Evolutionary conservation across 1,140 invertebrate genomes (phyloP), one percentile per base, ranked within the genome.

Genomic region (Drosophila funebris): DNA sequence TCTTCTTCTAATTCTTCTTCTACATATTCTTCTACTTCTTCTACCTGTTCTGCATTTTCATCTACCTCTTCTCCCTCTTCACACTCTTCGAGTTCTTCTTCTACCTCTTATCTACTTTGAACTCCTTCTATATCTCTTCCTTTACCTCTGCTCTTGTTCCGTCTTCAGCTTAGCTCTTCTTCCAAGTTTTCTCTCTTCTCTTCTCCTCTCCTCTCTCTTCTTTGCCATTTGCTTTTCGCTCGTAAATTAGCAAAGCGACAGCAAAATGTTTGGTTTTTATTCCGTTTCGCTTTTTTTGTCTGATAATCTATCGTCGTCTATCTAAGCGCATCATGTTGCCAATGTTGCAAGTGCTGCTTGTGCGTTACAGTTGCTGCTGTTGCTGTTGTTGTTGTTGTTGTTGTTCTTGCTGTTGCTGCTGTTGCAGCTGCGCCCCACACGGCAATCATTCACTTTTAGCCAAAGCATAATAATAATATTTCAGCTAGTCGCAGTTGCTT

Each of bases 371-470:
- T 82, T 85, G 77, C 43, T 37, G 60, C 31, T 58, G 58, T 9
- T 64, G 58, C 41, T 27, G 50, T 31, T 68, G 27, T 14, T 13
- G 13, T n/a, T 29, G 29, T 36, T 43, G 61, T 14, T 33, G 48
- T 37, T 73, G 27, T n/a, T 14, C 11, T 29, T 11, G 54, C 27
- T 78, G 81, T 46, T 53, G 36, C 14, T 39, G 37, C 48, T 54
- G 60, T 57, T 79, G 81, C 66, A 82, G 74, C 77, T 77, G 82
- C 77, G 29, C 68, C 52, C 60, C 68, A 71, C 73, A 72, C 56
- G 81, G 82, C 82, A 82, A 87, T 85, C 82, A 88, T 87, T 87
- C 82, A 87, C 82, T 87, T 87, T 87, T 88, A 88, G 78, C 83
- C 78, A 78, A 78, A 82, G 78, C 78, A 88, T 87, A 87, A 87